A percentile compares a stretch with the other conserved stretches of the same genome.
These are phyloP conservation scores for Anisognathus igniventris DNA, from an alignment of 2,797 vertebrate genomes.

Conservation along the genomic window DNA sequence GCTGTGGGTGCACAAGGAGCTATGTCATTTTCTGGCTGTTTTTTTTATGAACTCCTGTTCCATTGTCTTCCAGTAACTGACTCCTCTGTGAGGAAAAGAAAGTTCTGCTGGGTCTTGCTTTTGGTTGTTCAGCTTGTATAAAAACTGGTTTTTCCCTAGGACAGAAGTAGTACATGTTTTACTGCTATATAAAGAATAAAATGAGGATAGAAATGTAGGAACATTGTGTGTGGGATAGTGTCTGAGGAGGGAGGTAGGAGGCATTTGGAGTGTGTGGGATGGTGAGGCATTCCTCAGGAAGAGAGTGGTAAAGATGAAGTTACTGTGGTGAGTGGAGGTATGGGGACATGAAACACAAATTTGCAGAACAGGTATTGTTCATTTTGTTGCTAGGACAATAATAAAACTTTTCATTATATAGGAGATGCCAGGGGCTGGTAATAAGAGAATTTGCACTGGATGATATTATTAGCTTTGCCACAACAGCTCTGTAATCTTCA, in stretches of 20 bases:
- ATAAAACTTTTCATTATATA: background rate
- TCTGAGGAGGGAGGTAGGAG: background rate
- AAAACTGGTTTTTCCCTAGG: background rate
- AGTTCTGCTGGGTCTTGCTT: background rate
- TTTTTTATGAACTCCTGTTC: background rate
- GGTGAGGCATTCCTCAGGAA: background rate
- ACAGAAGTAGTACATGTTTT: background rate
- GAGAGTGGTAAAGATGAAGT: background rate
- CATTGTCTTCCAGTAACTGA: background rate
- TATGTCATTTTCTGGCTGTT: background rate
- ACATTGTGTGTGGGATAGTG: background rate
- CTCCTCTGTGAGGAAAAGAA: background rate
- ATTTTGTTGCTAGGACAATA: background rate
- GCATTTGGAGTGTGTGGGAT: background rate
- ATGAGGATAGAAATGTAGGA: background rate
- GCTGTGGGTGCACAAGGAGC: background rate
- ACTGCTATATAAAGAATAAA: background rate
- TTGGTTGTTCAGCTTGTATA: background rate
- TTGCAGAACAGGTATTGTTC: background rate
- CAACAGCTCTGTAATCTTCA: background rate
- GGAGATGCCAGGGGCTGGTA: background rate
- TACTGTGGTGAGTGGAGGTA: background rate
- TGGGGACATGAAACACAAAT: background rate
- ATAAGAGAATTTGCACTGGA: background rate
- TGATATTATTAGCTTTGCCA: background rate